phyloP scores from a whole-genome alignment of 2,797 vertebrate species.

The Natrix natrix region DNA sequence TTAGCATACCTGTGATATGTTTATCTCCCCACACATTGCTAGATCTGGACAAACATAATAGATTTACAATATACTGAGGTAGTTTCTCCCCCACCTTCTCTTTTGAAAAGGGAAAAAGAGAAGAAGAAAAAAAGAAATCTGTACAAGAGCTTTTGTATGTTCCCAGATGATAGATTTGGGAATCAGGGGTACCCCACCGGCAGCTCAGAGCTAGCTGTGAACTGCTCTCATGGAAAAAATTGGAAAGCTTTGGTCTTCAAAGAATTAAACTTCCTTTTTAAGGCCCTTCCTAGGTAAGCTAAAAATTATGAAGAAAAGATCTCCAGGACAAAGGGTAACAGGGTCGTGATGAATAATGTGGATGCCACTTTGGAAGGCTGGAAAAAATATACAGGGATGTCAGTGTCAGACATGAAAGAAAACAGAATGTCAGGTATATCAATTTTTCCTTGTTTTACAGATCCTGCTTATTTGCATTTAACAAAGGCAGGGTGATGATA shows the following conservation, averaged over 20 bases:
- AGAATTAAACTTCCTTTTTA: constrained; percentile 98
- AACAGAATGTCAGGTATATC: constrained; percentile 68
- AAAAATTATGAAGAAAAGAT: constrained; percentile 89
- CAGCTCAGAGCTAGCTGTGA: constrained; percentile 98
- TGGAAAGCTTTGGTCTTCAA: constrained; percentile 98
- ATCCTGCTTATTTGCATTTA: constrained; percentile 60
- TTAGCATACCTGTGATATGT: constrained; percentile 82
- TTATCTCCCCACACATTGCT: constrained; percentile 78
- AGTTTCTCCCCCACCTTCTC: constrained; percentile 47
- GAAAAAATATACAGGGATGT: constrained; percentile 55
- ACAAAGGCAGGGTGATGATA: constrained; percentile 53
- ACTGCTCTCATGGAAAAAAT: constrained; percentile 99
- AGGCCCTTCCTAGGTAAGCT: constrained; percentile 96
- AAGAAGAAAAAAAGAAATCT: constrained; percentile 78
- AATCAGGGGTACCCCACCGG: constrained; percentile 98
- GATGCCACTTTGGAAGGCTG: constrained; percentile 62
- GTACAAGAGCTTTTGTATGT: constrained; percentile 97
- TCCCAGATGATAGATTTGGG: constrained; percentile 99
- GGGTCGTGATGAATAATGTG: constrained; percentile 65
- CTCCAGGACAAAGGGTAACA: constrained; percentile 80
- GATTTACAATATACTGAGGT: constrained; percentile 85
- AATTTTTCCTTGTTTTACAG: constrained; percentile 64
- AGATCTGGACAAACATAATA: constrained; percentile 82
- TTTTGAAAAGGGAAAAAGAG: constrained; percentile 76
- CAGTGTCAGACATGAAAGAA: constrained; percentile 66